Evolutionary conservation across 1,140 invertebrate species (phyloP), one percentile per base, ranked within the genome.

Genomic region (Telenomus remus): DNA sequence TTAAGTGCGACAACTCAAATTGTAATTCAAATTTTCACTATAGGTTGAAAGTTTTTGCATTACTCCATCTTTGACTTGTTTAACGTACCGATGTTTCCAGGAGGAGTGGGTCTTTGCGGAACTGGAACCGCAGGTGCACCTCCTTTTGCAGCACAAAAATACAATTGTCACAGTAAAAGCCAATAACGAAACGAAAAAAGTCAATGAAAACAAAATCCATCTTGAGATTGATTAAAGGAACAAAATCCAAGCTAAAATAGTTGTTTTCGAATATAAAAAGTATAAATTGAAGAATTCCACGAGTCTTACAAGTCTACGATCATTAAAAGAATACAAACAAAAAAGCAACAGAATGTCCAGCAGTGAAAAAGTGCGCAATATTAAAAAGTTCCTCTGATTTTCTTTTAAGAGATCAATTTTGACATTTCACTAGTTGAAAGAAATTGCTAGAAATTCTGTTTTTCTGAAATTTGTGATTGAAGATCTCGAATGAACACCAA

Each of bases 81-180:
- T 56, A 76, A 87, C 87, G 78, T 88, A 88, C 87, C 87, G 64
- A 88, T 87, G 78, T 74, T 86, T 81, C 82, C 76, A 71, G 87
- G 86, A 79, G 87, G 87, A 82, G 85, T 81, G 74, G 87, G 87
- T 85, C 86, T 86, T 86, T 88, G 87, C 53, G 87, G 86, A 69
- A 79, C 81, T 79, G 74, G 71, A 76, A 80, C 82, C 82, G 73
- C 79, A 55, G 65, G 78, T 76, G 78, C 69, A 61, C 80, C 78
- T 84, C 80, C 86, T 85, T 83, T 74, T 76, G 82, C 82, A 84
- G 82, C 84, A 84, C 68, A 85, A 86, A 78, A 78, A 80, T 61
- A 81, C 43, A 78, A 81, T 61, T 63, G 80, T 80, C 75, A 79
- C 72, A 79, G 61, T 81, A 77, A 81, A 79, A 79, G 77, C 64